phyloP scores from a whole-genome alignment of 2,797 vertebrate species.

The Cynopterus sphinx region DNA sequence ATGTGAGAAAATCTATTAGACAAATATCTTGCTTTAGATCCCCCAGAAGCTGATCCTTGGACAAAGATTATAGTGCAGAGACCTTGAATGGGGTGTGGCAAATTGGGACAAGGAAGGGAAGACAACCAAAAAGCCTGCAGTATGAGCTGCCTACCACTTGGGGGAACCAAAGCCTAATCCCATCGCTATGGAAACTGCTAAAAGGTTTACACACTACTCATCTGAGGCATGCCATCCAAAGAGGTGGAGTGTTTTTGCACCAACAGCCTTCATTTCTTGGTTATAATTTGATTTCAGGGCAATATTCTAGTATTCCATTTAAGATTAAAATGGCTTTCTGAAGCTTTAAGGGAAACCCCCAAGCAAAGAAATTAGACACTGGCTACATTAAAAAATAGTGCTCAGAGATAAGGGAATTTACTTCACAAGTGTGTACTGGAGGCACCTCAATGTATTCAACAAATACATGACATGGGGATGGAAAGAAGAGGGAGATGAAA shows the following conservation, averaged over 20 bases:
- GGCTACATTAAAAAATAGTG: neutral
- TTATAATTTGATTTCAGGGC: neutral
- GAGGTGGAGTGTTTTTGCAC: neutral
- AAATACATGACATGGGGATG: rapidly evolving
- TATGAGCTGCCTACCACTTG: neutral
- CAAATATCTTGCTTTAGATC: neutral
- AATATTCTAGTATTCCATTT: neutral
- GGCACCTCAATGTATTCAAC: neutral
- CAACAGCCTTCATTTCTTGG: neutral
- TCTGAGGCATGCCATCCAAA: neutral
- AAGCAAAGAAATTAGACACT: neutral
- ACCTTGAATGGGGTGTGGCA: neutral
- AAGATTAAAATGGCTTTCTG: neutral
- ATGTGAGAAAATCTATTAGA: neutral
- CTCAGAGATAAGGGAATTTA: neutral
- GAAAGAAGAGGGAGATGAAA: neutral
- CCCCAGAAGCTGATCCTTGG: neutral
- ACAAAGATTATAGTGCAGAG: neutral
- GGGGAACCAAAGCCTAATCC: neutral
- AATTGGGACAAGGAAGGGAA: neutral
- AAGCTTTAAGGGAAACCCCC: neutral
- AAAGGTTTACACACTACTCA: rapidly evolving
- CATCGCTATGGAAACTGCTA: neutral
- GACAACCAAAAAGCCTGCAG: neutral
- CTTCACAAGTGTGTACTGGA: neutral